A percentile compares a stretch with the other conserved stretches of the same genome.
Conservation (phyloP, 2,797 vertebrate species). For the Sebastes melanostomus region DNA sequence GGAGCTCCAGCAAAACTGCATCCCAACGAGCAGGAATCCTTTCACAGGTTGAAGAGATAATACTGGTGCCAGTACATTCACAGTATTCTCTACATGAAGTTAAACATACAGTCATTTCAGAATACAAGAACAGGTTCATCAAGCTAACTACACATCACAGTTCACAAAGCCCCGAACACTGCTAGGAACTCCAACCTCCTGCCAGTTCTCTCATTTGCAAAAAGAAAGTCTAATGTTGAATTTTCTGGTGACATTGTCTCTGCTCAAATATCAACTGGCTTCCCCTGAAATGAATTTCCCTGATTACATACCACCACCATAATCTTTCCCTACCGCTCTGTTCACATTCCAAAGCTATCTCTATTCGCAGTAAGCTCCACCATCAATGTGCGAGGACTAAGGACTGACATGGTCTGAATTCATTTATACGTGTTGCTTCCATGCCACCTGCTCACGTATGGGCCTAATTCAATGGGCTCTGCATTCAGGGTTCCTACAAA, state of each 20-base stretch:
- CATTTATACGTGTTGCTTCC: background rate
- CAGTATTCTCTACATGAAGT: background rate
- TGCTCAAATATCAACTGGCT: background rate
- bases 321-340: background rate
- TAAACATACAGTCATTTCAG: background rate
- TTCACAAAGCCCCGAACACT: background rate
- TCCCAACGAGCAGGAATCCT: background rate
- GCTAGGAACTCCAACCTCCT: background rate
- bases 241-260: slow-evolving; percentile 10
- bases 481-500: too few relatives aligned
- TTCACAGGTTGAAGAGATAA: background rate
- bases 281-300: slow-evolving; percentile 12
- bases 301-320: background rate
- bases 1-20: background rate
- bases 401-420: background rate
- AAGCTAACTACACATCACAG: background rate
- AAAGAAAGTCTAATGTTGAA: background rate
- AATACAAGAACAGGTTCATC: background rate
- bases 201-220: background rate
- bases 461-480: background rate
- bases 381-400: background rate
- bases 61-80: background rate
- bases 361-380: background rate
- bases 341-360: background rate
- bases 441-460: background rate